A percentile compares a stretch with the other conserved stretches of the same genome.
Conservation (phyloP, 2,888 invertebrate genomes). For the Eilema depressum region DNA sequence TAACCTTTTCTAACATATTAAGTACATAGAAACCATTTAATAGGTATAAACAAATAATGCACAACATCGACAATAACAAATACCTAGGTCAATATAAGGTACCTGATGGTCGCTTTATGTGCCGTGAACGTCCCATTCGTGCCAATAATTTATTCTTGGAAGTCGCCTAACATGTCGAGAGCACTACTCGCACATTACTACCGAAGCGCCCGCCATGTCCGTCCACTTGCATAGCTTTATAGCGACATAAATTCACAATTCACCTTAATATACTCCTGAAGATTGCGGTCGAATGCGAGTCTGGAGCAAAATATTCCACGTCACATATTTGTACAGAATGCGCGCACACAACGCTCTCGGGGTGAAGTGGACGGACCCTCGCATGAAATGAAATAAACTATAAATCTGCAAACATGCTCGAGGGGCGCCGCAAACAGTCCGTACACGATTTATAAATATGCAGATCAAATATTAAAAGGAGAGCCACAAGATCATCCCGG, state of each 20-base stretch:
- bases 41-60: background rate
- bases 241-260: slow-evolving; percentile 47
- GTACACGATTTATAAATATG: slow-evolving; percentile 77
- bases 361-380: slow-evolving; percentile 44
- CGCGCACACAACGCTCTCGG: slow-evolving; percentile 41
- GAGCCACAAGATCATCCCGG: slow-evolving; percentile 73
- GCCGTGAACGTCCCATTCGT: slow-evolving; percentile 3
- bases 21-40: background rate
- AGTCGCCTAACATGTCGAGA: slow-evolving; percentile 26
- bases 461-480: slow-evolving; percentile 82
- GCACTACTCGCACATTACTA: slow-evolving; percentile 24
- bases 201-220: slow-evolving; percentile 15
- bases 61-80: background rate
- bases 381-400: slow-evolving; percentile 70
- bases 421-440: slow-evolving; percentile 59
- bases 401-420: slow-evolving; percentile 69
- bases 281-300: slow-evolving; percentile 36
- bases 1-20: no score
- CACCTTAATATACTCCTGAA: slow-evolving; percentile 27
- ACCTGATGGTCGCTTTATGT: background rate
- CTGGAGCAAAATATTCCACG: slow-evolving; percentile 43
- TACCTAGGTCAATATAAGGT: slow-evolving; percentile 5
- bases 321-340: slow-evolving; percentile 37
- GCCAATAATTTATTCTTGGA: slow-evolving; percentile 24
- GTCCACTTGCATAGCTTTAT: slow-evolving; percentile 41